Evolutionary conservation across 1,140 invertebrate species (phyloP), one percentile per base, ranked within the genome.

Genomic region (Vollenhovia emeryi): DNA sequence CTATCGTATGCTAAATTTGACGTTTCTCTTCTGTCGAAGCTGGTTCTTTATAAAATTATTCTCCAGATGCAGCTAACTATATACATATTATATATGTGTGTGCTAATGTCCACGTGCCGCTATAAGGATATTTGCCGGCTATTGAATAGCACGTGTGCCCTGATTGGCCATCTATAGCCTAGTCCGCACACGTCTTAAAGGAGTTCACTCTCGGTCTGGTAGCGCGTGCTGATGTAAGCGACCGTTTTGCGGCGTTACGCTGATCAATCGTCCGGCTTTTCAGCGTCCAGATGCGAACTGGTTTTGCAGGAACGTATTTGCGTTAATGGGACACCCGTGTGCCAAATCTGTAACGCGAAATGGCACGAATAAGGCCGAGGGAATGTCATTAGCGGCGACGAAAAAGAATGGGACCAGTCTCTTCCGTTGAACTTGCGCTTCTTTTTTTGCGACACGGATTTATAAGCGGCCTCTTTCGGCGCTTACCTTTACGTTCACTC

Each of bases 51-150:
- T 30, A 7, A 27, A 55, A 79, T 52, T 36, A 69, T 55, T 40
- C 43, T 40, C 18, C 68, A 64, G 21, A 50, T n/a, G 27, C 9
- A 21, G 33, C 2, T 78, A 69, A 78, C 52, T 66, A 18, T 36
- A 9, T n/a, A 62, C 33, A 33, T 18, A 30, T 33, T 43, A 45
- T 13, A 6, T 50, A 5, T 18, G 3, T 18, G 21, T 15, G 21
- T 27, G 27, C n/a, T 66, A 66, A 68, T 55, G 75, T n/a, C 18
- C 48, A 59, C 66, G 66, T 71, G 66, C 18, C 85, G 18, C 80
- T 75, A 55, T 73, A 68, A 87, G 83, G 91, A 91, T 93, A 91
- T 91, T 92, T 92, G 91, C 91, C 90, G 90, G 89, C 91, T 89
- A 93, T 91, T 92, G 90, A 84, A 75, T 71, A 87, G 75, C 82